Conservation (phyloP, 2,797 vertebrate genomes). For the Typhlichthys subterraneus region DNA sequence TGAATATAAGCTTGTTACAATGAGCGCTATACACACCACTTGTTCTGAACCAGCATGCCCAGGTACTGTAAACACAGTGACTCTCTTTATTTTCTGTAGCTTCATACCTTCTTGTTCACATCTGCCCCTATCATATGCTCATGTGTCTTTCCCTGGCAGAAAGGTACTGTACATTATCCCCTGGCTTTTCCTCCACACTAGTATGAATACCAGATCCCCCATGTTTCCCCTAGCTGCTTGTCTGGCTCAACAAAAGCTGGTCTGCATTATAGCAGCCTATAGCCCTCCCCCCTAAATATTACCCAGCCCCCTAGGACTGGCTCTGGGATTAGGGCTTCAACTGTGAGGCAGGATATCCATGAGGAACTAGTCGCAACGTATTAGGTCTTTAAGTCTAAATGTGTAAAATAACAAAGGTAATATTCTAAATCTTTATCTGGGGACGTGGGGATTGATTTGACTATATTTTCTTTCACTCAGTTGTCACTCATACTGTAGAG, state of each 20-base stretch:
- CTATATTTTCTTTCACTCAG: too few relatives aligned
- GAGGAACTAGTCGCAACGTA: slow-evolving; percentile 3
- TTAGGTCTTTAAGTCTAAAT: slow-evolving; percentile 10
- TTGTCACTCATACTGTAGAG: not conserved
- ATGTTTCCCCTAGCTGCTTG: slow-evolving; percentile 16
- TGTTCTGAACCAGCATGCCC: too few relatives aligned
- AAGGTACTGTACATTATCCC: too few relatives aligned
- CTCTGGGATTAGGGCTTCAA: not conserved
- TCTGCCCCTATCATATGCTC: too few relatives aligned
- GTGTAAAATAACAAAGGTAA: slow-evolving; percentile 21
- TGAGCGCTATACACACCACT: too few relatives aligned
- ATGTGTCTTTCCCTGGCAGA: too few relatives aligned
- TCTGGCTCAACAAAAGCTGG: slow-evolving; percentile 44
- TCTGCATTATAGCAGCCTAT: slow-evolving; percentile 45
- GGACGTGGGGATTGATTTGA: not conserved
- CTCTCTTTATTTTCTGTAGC: slow-evolving; percentile 3
- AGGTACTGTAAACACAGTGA: too few relatives aligned
- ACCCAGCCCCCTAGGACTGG: slow-evolving; percentile 26
- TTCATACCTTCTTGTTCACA: slow-evolving; percentile 11
- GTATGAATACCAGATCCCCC: too few relatives aligned
- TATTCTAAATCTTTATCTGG: slow-evolving; percentile 1
- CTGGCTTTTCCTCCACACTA: too few relatives aligned
- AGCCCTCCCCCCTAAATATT: slow-evolving; percentile 19
- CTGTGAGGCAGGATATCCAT: not conserved
- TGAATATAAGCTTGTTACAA: slow-evolving; percentile 3